These are phyloP conservation scores for Pycnonotus jocosus DNA, from an alignment of 2,113 vertebrate genomes.

Conservation along the genomic window DNA sequence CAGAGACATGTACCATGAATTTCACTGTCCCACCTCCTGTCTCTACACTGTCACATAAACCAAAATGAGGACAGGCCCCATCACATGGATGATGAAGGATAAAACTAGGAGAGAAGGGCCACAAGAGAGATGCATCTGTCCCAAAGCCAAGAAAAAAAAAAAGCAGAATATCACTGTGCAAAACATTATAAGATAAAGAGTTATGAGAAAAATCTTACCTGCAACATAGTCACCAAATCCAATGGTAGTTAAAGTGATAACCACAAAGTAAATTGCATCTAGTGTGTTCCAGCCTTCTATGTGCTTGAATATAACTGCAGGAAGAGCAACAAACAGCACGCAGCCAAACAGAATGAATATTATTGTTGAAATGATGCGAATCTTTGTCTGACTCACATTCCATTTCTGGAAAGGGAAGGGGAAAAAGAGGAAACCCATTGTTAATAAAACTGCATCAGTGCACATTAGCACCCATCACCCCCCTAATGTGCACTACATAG, in stretches of 20 bases:
- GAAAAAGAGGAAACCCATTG: slow-evolving; percentile 1
- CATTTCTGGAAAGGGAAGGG: slow-evolving; percentile 80
- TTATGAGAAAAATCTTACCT: slow-evolving; percentile 72
- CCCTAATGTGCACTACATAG: rapidly evolving
- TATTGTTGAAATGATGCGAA: slow-evolving; percentile 95
- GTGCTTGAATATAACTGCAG: slow-evolving; percentile 94
- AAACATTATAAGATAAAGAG: background rate
- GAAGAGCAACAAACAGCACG: slow-evolving; percentile 93
- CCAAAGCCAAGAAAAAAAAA: background rate
- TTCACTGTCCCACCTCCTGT: background rate
- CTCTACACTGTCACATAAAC: background rate
- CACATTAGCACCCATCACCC: background rate
- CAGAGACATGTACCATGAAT: background rate
- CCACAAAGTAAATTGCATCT: slow-evolving; percentile 97
- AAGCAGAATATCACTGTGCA: background rate
- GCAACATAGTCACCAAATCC: slow-evolving; percentile 98
- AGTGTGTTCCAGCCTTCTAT: slow-evolving; percentile 96
- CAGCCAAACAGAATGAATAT: slow-evolving; percentile 97
- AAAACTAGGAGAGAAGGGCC: background rate
- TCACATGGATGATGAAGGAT: background rate
- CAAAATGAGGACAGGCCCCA: background rate
- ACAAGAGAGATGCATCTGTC: background rate
- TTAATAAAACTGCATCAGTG: background rate
- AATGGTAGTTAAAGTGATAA: slow-evolving; percentile 97
- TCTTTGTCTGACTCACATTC: slow-evolving; percentile 98